These are phyloP conservation scores for Macrobrachium nipponense DNA, from an alignment of 1,140 invertebrate species.

Conservation along the genomic window DNA sequence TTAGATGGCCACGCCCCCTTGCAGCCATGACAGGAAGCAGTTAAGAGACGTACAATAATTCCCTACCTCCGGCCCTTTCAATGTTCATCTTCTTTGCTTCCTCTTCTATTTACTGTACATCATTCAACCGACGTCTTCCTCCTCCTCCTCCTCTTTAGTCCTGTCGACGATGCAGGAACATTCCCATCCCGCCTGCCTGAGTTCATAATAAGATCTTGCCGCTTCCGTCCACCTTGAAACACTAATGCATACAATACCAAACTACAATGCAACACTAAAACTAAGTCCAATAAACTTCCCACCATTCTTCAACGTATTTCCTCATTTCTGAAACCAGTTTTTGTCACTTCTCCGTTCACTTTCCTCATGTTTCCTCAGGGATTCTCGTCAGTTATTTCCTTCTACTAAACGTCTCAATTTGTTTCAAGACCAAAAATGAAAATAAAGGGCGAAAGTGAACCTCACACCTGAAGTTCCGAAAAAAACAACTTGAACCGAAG, in stretches of 20 bases:
- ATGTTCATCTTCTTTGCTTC: neutral
- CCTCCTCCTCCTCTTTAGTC: neutral
- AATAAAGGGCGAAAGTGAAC: neutral
- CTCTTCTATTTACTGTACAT: too few relatives aligned
- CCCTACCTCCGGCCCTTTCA: neutral
- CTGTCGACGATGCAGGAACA: too few relatives aligned
- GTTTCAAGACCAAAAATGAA: neutral
- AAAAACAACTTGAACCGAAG: neutral
- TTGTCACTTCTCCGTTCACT: neutral
- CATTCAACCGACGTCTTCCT: neutral
- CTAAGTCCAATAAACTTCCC: neutral
- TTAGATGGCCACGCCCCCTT: too few relatives aligned
- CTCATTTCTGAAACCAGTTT: neutral
- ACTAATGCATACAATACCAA: neutral
- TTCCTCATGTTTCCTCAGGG: neutral
- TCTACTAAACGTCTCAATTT: neutral
- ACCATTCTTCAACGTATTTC: neutral
- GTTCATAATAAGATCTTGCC: neutral
- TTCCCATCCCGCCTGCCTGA: neutral
- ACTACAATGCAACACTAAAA: too few relatives aligned
- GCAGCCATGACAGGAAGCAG: neutral
- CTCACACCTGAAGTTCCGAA: neutral
- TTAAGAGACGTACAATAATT: too few relatives aligned
- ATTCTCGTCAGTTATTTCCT: neutral
- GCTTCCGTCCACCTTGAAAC: neutral